Evolutionary conservation across 2,113 vertebrate species (phyloP).

Genomic region (Eptatretus burgeri): DNA sequence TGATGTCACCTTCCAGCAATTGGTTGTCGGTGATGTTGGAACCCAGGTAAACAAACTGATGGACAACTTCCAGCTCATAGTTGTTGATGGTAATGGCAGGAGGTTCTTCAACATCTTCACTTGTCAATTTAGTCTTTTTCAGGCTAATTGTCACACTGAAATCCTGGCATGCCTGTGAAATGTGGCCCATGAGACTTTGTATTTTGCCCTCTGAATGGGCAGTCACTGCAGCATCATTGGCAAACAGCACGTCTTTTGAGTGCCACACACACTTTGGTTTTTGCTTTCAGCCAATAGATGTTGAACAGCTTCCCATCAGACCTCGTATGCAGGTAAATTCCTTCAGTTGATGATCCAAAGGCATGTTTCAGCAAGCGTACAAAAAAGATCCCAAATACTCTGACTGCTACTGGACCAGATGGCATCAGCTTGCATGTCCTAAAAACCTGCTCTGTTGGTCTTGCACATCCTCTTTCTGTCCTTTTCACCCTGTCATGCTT

Average conservation of each 20-base stretch:
- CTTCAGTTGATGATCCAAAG: too few relatives aligned
- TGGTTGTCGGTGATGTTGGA: background rate
- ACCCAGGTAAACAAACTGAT: background rate
- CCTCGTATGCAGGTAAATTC: too few relatives aligned
- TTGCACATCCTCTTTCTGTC: too few relatives aligned
- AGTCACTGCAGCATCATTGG: background rate
- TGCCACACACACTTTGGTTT: background rate
- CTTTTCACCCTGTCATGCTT: too few relatives aligned
- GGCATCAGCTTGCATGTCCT: too few relatives aligned
- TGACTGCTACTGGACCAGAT: too few relatives aligned
- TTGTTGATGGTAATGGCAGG: background rate
- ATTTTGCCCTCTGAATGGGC: background rate
- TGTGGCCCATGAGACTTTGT: background rate
- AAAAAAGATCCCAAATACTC: conserved; percentile 8
- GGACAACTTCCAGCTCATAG: background rate
- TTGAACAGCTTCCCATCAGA: conserved; percentile 5
- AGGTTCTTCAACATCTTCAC: background rate
- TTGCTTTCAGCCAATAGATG: background rate
- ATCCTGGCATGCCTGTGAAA: background rate
- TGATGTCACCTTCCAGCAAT: background rate
- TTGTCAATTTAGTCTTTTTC: background rate
- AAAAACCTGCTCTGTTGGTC: too few relatives aligned
- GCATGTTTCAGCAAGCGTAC: background rate
- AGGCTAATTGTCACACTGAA: conserved; percentile 1
- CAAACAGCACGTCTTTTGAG: background rate